Base-by-base conservation (phyloP, 2,888 invertebrate species). In the Gasteruption jaculator region DNA sequence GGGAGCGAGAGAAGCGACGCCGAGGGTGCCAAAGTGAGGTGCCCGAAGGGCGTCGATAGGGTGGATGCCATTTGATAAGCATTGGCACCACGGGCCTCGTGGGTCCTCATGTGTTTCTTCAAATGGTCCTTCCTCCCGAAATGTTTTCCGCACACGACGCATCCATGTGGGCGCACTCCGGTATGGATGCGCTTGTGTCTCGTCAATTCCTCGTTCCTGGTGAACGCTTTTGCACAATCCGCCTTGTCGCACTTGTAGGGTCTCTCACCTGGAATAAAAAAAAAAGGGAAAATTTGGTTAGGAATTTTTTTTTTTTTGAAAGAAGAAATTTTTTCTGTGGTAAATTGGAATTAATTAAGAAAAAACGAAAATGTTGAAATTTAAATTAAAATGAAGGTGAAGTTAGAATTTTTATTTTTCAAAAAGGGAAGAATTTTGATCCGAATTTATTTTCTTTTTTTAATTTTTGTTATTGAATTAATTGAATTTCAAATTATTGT, bases 51-150 rank as follows among this genome's bases (percentile, higher is more conserved):
- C n/a, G n/a, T n/a, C n/a, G n/a, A n/a, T n/a, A n/a, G n/a, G n/a
- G n/a, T n/a, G n/a, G n/a, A n/a, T n/a, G n/a, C n/a, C n/a, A n/a
- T n/a, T n/a, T n/a, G n/a, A n/a, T n/a, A 18, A 11, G 31, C 46
- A 39, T 41, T n/a, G n/a, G 55, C 50, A 37, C 60, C 60, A 2
- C 65, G 53, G 38, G 56, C 58, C 12, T 64, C 67, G 34, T 95
- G 94, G 0, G 92, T 94, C 60, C 89, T 82, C 43, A 86, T 84
- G 65, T 96, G 95, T 61, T 95, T 96, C 72, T 92, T 92, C 43
- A 96, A 75, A 66, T 96, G 95, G 67, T 96, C 95, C 56, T 93
- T 85, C 29, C 95, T 78, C 0, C 94, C 94, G 65, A 95, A 96
- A 48, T 87, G 81, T 73, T 96, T 96, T 3, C 90, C 89, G 61